Base-by-base conservation (phyloP, 2,797 vertebrate species). In the Oreonectes daqikongensis region DNA sequence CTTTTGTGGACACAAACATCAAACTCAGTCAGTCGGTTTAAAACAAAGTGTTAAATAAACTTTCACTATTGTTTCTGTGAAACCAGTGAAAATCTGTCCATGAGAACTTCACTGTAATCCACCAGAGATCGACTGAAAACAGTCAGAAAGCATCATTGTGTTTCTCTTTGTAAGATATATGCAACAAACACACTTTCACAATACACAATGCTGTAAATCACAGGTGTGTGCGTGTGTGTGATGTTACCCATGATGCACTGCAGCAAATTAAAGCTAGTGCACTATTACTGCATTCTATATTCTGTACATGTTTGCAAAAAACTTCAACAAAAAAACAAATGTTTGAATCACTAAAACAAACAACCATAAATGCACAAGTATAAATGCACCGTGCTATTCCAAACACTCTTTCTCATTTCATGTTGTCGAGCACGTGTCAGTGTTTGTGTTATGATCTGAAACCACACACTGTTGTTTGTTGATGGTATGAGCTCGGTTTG, bases 1-100 rank as follows among this genome's bases (percentile, higher is more conserved):
- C 61, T 77, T 86, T 84, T 83, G 79, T 83, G 42, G 72, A 68
- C 71, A 77, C 73, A 78, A 61, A 80, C 78, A 69, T 57, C 17
- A 35, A 68, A 35, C 57, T 79, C 30, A 15, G 20, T 6, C 12
- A 7, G 17, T 24, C n/a, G 28, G 28, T n/a, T n/a, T n/a, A 4
- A 30, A 30, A 30, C 28, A 30, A 6, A 52, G 40, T 8, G 1
- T 32, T 28, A 44, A 55, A n/a, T 44, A 11, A 50, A 8, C 20
- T 38, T 17, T 53, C 17, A 28, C 40, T 32, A 74, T 52, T 80
- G 77, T 84, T 70, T 59, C 4, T 10, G 52, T 1, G 3, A 59
- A 74, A 50, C 48, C 14, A 15, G 28, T 71, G 67, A 75, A 80
- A 72, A 57, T 65, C 69, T 44, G 46, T 50, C 38, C 74, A 79